phyloP scores from a whole-genome alignment of 1,140 invertebrate species.

The Tetramorium simillimum region DNA sequence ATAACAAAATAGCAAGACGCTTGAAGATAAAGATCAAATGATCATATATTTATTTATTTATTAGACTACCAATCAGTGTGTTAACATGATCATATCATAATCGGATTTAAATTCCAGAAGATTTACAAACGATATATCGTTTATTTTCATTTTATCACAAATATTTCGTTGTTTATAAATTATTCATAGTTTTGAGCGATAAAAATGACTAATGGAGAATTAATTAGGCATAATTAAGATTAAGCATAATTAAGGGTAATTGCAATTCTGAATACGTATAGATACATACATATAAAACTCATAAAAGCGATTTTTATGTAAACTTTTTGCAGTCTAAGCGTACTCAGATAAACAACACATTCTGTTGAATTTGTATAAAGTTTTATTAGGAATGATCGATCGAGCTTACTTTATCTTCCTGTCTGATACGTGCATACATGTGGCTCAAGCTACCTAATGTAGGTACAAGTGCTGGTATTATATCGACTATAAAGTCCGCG shows the following conservation, averaged over 20 bases:
- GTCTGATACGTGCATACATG: not conserved
- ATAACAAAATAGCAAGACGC: not conserved
- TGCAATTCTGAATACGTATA: not conserved
- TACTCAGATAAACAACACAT: not conserved
- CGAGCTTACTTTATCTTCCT: slow-evolving; percentile 22
- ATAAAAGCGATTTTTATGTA: not conserved
- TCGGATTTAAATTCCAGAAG: not conserved
- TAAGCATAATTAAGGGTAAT: not conserved
- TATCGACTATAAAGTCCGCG: not conserved
- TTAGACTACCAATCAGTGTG: not conserved
- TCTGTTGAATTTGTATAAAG: not conserved
- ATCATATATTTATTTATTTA: not conserved
- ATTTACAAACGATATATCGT: not conserved
- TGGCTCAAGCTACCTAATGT: not conserved
- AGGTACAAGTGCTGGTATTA: not conserved
- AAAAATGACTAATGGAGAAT: not conserved
- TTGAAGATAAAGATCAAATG: not conserved
- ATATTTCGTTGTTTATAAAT: not conserved
- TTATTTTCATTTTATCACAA: not conserved
- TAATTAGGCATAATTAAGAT: not conserved
- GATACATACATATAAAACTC: not conserved
- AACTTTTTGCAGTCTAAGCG: not conserved
- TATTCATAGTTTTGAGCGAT: not conserved
- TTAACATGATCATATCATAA: not conserved
- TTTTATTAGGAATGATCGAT: slow-evolving; percentile 9